Conservation (phyloP, 2,113 vertebrate genomes). For the Cebidichthys violaceus region DNA sequence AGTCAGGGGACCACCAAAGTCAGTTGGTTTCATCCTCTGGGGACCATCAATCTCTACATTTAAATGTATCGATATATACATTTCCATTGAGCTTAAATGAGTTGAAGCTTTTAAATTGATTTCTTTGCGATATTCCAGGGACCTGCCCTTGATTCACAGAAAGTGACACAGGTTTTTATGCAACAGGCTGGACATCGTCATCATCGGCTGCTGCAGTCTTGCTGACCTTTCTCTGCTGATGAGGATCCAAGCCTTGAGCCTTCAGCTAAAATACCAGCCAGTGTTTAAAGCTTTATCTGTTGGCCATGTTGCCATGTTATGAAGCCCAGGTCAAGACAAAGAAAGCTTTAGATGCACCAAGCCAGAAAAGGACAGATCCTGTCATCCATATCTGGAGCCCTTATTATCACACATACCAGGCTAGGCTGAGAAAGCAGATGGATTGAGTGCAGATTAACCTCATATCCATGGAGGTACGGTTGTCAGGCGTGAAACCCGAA, state of each 20-base stretch:
- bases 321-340: constrained; percentile 44
- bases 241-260: constrained; percentile 31
- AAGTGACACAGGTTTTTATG: not conserved
- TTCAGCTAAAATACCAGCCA: constrained; percentile 65
- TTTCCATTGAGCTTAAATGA: not conserved
- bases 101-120: not conserved
- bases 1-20: too few relatives aligned
- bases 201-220: not conserved
- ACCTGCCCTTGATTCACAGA: not conserved
- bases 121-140: not conserved
- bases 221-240: constrained; percentile 67
- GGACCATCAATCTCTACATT: not conserved
- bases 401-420: constrained; percentile 46
- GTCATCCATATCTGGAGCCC: constrained; percentile 40
- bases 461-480: not conserved
- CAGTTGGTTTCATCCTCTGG: not conserved
- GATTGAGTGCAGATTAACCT: not conserved
- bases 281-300: constrained; percentile 58
- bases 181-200: constrained; percentile 3
- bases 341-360: constrained; percentile 26
- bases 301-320: constrained; percentile 27
- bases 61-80: not conserved
- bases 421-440: constrained; percentile 4
- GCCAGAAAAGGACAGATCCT: constrained; percentile 1
- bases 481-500: constrained; percentile 16